These are phyloP conservation scores for Ectropis crepuscularia DNA, from an alignment of 2,888 invertebrate genomes.

Conservation along the genomic window DNA sequence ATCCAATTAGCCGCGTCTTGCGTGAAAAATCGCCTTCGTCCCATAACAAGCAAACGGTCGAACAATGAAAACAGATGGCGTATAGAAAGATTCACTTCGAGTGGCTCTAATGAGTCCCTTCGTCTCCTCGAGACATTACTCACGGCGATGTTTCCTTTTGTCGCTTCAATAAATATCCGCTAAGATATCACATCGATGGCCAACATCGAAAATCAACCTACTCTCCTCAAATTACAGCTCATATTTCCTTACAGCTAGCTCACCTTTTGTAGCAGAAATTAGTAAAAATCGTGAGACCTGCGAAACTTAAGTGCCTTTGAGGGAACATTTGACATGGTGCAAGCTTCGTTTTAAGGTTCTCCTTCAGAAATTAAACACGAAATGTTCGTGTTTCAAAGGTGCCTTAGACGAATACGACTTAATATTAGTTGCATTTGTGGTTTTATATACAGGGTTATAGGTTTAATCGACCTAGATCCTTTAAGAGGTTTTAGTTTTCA, in stretches of 20 bases:
- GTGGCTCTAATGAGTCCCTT: constrained; percentile 57
- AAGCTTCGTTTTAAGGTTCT: constrained; percentile 16
- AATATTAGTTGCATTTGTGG: no score
- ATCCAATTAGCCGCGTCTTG: constrained; percentile 6
- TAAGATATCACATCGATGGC: constrained; percentile 44
- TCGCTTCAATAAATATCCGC: constrained; percentile 61
- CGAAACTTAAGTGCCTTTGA: constrained; percentile 33
- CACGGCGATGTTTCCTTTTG: constrained; percentile 55
- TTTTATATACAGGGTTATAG: no score
- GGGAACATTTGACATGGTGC: constrained; percentile 34
- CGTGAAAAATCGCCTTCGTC: constrained; percentile 18
- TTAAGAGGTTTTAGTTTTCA: no score
- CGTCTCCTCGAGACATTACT: constrained; percentile 55
- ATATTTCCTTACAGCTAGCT: constrained; percentile 1
- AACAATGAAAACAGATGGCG: constrained; percentile 43
- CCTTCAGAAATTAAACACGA: constrained; percentile 13
- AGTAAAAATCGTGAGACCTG: constrained; percentile 38
- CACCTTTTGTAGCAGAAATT: constrained; percentile 36
- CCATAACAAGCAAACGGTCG: constrained; percentile 28
- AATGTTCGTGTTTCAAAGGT: neutral
- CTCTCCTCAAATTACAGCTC: constrained; percentile 19
- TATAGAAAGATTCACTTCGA: constrained; percentile 46
- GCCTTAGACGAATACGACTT: neutral
- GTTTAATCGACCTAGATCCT: no score
- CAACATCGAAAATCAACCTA: constrained; percentile 34